A percentile compares a stretch with the other conserved stretches of the same genome.
phyloP scores from a whole-genome alignment of 2,113 vertebrate genomes.

The Clarias magur region DNA sequence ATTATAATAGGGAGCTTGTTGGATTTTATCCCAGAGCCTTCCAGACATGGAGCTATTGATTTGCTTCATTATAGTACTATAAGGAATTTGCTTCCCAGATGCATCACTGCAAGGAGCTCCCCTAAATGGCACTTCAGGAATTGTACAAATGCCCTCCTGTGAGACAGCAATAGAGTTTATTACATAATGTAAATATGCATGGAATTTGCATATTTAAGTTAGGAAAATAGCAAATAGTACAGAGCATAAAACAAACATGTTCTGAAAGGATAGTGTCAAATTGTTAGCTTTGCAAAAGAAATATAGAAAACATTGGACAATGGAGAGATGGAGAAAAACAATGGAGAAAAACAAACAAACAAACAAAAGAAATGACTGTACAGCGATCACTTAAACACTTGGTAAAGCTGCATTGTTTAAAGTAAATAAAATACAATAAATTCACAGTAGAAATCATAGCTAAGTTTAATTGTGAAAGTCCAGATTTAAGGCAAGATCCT shows the following conservation, averaged over 20 bases:
- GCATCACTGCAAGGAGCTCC: constrained; percentile 92
- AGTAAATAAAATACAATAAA: too few relatives aligned
- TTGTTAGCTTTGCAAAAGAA: too few relatives aligned
- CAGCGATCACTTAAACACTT: too few relatives aligned
- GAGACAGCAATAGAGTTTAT: neutral
- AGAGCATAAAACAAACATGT: neutral
- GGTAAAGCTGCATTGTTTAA: too few relatives aligned
- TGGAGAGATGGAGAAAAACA: too few relatives aligned
- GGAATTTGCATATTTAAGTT: neutral
- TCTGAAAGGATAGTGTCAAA: too few relatives aligned
- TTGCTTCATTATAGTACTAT: constrained; percentile 82
- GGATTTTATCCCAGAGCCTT: constrained; percentile 80
- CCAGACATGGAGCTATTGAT: constrained; percentile 82
- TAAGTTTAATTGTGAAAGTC: too few relatives aligned
- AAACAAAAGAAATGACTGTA: too few relatives aligned
- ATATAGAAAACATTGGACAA: too few relatives aligned
- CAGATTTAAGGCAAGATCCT: too few relatives aligned
- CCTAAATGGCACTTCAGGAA: constrained; percentile 82
- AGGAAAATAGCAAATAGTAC: neutral
- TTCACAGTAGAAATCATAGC: too few relatives aligned
- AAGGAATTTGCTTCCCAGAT: constrained; percentile 82
- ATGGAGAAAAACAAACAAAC: too few relatives aligned
- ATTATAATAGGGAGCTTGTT: constrained; percentile 86
- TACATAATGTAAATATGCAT: neutral
- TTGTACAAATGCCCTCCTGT: constrained; percentile 80